Conservation (phyloP, 2,888 invertebrate genomes). For the Panzeria rudis region DNA sequence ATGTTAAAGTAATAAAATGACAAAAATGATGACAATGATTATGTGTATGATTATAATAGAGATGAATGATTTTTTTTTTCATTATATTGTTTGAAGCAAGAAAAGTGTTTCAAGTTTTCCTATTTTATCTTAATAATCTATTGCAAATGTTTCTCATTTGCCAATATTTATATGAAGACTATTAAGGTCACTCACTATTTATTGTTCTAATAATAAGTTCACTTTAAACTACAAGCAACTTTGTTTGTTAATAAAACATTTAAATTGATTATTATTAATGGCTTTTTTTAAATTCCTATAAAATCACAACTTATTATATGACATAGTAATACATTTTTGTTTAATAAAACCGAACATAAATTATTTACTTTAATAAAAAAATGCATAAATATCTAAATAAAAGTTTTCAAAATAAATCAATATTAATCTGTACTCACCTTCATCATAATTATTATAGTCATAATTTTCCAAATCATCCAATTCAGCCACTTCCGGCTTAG, state of each 20-base stretch:
- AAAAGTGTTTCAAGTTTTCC: slow-evolving; percentile 57
- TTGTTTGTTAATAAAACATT: slow-evolving; percentile 27
- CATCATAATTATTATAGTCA: slow-evolving; percentile 76
- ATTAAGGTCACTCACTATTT: slow-evolving; percentile 55
- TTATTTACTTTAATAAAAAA: slow-evolving; percentile 7
- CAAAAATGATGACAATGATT: slow-evolving; percentile 40
- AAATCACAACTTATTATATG: slow-evolving; percentile 33
- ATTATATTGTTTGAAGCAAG: neutral
- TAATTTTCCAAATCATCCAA: slow-evolving; percentile 75
- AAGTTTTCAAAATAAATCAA: too few relatives aligned
- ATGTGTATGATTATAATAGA: slow-evolving; percentile 27
- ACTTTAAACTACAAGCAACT: slow-evolving; percentile 5
- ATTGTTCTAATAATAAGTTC: slow-evolving; percentile 17
- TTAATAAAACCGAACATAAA: slow-evolving; percentile 8
- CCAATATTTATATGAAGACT: neutral
- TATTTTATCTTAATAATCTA: slow-evolving; percentile 1
- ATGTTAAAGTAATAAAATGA: slow-evolving; percentile 68
- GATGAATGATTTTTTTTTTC: slow-evolving; percentile 19
- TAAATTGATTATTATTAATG: slow-evolving; percentile 49
- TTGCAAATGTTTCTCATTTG: slow-evolving; percentile 30
- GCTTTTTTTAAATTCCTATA: slow-evolving; percentile 18
- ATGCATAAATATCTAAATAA: neutral
- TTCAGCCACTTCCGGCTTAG: slow-evolving; percentile 74
- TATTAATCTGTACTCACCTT: slow-evolving; percentile 76
- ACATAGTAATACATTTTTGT: neutral